Evolutionary conservation across 2,113 vertebrate species (phyloP).

Genomic region (Oceanodroma tethys): DNA sequence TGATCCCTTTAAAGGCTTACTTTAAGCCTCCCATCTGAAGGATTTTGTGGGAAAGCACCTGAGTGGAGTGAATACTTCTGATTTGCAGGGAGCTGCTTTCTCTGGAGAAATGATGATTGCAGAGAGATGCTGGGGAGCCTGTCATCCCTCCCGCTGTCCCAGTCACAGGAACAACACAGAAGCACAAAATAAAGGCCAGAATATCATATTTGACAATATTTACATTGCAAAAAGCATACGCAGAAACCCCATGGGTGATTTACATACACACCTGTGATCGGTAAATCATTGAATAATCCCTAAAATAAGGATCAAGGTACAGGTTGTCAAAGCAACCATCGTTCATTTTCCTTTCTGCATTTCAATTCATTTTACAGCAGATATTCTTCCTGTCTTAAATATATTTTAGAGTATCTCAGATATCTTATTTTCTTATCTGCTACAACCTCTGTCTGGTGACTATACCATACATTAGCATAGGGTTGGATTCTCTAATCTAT

Average conservation of each 20-base stretch:
- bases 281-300: background rate
- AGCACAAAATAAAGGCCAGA: background rate
- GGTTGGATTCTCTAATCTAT: background rate
- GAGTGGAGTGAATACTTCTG: slow-evolving; percentile 9
- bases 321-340: background rate
- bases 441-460: background rate
- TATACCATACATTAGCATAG: background rate
- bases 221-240: background rate
- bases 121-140: background rate
- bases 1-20: slow-evolving; percentile 45
- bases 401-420: background rate
- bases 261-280: background rate
- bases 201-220: background rate
- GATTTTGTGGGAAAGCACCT: slow-evolving; percentile 55
- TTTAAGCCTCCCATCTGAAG: background rate
- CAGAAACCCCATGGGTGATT: background rate
- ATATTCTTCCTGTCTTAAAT: background rate
- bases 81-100: slow-evolving; percentile 29
- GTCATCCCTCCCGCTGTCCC: background rate
- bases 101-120: background rate
- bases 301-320: background rate
- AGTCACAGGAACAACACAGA: background rate
- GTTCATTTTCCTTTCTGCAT: background rate
- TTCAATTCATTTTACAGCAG: background rate
- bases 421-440: background rate